Percentiles rank a stretch among this genome's conserved stretches.
phyloP scores from a whole-genome alignment of 2,113 vertebrate genomes.

The Odocoileus virginianus region DNA sequence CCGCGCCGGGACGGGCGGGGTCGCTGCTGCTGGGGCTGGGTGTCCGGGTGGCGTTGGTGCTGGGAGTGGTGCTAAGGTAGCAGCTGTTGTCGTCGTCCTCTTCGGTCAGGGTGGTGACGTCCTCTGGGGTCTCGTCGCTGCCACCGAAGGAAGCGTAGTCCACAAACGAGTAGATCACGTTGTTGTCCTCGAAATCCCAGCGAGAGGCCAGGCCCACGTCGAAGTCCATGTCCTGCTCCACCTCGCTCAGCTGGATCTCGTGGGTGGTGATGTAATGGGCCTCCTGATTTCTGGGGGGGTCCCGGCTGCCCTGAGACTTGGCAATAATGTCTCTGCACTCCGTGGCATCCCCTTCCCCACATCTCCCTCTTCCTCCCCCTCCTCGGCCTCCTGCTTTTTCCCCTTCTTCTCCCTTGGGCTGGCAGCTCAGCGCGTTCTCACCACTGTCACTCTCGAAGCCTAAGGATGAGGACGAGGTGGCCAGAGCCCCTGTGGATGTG shows the following conservation, averaged over 20 bases:
- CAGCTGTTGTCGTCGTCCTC: constrained; percentile 80
- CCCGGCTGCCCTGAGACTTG: constrained; percentile 33
- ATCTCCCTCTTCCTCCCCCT: neutral
- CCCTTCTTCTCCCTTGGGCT: neutral
- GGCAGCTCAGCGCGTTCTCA: neutral
- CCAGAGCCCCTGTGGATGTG: constrained; percentile 34
- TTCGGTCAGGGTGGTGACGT: constrained; percentile 66
- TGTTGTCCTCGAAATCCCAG: constrained; percentile 91
- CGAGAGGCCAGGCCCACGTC: constrained; percentile 84
- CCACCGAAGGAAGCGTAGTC: constrained; percentile 89
- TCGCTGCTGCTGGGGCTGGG: constrained; percentile 67
- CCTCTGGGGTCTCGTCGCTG: constrained; percentile 82
- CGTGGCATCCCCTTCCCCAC: neutral
- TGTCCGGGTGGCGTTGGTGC: constrained; percentile 64
- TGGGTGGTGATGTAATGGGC: constrained; percentile 95
- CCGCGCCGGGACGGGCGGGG: constrained; percentile 21
- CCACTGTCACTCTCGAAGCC: constrained; percentile 78
- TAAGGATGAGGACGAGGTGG: constrained; percentile 75
- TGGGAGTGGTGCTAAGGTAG: constrained; percentile 82
- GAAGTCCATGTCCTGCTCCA: constrained; percentile 90
- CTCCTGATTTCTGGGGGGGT: constrained; percentile 78
- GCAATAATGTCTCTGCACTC: constrained; percentile 45
- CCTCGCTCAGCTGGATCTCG: constrained; percentile 94
- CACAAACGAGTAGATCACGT: constrained; percentile 90
- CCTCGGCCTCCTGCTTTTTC: neutral